These are phyloP conservation scores for Meteorus colon DNA, from an alignment of 2,888 invertebrate genomes.

Conservation along the genomic window DNA sequence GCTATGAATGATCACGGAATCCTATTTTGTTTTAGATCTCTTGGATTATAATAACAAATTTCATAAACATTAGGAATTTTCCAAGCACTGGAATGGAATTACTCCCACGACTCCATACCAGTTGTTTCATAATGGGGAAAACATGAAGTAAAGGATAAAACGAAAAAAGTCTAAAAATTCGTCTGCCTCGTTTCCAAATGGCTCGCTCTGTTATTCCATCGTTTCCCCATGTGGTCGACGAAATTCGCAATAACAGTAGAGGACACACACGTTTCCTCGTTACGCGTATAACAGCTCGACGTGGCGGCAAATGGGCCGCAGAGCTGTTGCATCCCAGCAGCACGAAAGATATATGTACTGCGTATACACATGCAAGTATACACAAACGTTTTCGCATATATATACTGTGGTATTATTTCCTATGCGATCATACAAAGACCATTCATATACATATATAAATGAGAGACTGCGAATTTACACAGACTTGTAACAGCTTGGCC, in stretches of 20 bases:
- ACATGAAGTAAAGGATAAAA: neutral
- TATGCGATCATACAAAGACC: constrained; percentile 36
- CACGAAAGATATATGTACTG: constrained; percentile 44
- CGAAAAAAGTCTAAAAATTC: constrained; percentile 24
- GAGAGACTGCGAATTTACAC: constrained; percentile 41
- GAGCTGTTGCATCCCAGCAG: constrained; percentile 46
- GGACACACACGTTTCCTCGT: constrained; percentile 45
- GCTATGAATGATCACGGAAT: too few relatives aligned
- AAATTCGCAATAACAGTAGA: constrained; percentile 38
- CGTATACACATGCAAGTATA: constrained; percentile 31
- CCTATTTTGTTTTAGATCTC: too few relatives aligned
- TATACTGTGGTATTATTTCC: constrained; percentile 31
- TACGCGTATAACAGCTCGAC: constrained; percentile 51
- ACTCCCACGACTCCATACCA: constrained; percentile 8
- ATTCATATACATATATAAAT: constrained; percentile 37
- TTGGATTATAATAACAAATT: too few relatives aligned
- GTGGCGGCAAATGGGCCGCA: constrained; percentile 51
- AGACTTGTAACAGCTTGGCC: constrained; percentile 63
- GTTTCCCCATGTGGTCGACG: constrained; percentile 35
- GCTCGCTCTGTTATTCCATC: constrained; percentile 11
- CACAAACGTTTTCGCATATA: constrained; percentile 38
- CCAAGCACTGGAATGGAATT: too few relatives aligned
- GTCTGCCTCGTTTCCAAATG: neutral
- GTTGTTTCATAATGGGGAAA: constrained; percentile 24
- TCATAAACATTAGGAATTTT: too few relatives aligned